Percentiles rank a stretch among this genome's conserved stretches.
phyloP scores from a whole-genome alignment of 2,888 invertebrate genomes.

The Limenitis camilla region DNA sequence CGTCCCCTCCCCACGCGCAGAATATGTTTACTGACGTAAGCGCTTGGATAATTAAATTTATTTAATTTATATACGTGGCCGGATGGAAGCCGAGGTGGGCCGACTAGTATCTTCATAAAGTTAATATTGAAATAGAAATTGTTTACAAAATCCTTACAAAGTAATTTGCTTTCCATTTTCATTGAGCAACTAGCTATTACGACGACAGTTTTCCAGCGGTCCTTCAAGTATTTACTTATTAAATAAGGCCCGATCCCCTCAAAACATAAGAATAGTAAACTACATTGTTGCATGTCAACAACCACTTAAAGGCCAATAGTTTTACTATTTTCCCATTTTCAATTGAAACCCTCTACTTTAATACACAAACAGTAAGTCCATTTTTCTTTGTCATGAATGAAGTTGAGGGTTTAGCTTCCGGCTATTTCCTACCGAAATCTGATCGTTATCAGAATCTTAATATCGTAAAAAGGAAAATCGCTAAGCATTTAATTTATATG shows the following conservation, averaged over 20 bases:
- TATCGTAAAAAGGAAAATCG: slow-evolving; percentile 36
- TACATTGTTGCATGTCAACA: slow-evolving; percentile 21
- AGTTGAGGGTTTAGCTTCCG: slow-evolving; percentile 22
- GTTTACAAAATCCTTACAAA: too few relatives aligned
- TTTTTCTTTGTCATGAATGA: slow-evolving; percentile 10
- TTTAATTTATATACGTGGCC: too few relatives aligned
- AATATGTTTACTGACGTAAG: too few relatives aligned
- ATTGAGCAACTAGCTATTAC: too few relatives aligned
- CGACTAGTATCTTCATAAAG: too few relatives aligned
- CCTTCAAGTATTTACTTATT: neutral
- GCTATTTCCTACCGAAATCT: slow-evolving; percentile 38
- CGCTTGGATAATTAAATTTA: too few relatives aligned
- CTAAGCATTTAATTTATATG: slow-evolving; percentile 59
- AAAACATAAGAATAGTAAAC: slow-evolving; percentile 14
- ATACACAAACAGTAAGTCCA: slow-evolving; percentile 1
- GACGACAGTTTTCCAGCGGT: neutral
- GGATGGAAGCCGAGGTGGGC: too few relatives aligned
- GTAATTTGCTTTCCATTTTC: too few relatives aligned
- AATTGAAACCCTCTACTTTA: slow-evolving; percentile 11
- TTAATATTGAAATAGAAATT: too few relatives aligned
- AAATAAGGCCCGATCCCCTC: slow-evolving; percentile 16
- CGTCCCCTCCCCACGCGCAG: too few relatives aligned
- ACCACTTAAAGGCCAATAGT: slow-evolving; percentile 18
- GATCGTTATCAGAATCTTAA: slow-evolving; percentile 36
- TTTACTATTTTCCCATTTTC: slow-evolving; percentile 13